These are phyloP conservation scores for Rhineura floridana DNA, from an alignment of 2,113 vertebrate species.

Conservation along the genomic window DNA sequence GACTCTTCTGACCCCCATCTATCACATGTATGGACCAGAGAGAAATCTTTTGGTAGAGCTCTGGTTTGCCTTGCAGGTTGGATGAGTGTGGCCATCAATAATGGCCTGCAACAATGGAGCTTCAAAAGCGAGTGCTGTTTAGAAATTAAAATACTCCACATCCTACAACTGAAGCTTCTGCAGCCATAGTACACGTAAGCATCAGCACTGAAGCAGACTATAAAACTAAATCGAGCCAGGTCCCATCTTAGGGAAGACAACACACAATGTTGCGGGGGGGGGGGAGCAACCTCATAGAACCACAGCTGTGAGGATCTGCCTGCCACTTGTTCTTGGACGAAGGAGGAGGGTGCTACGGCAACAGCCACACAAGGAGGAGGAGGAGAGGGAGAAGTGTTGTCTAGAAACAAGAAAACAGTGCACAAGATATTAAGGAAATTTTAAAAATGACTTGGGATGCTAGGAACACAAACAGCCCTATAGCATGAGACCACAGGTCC, in stretches of 20 bases:
- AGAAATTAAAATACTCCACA: accelerated
- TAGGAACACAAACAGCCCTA: background rate
- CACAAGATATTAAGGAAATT: background rate
- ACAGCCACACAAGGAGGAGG: constrained; percentile 23
- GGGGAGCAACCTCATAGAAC: constrained; percentile 12
- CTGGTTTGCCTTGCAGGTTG: background rate
- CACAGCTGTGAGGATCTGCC: background rate
- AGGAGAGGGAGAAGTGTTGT: background rate
- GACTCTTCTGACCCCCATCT: background rate
- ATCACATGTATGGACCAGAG: background rate
- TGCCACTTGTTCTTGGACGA: constrained; percentile 17
- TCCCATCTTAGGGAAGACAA: background rate
- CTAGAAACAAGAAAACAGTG: constrained; percentile 2
- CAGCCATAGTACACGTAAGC: background rate
- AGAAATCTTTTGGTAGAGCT: background rate
- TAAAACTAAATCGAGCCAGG: background rate
- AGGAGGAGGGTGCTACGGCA: constrained; percentile 27
- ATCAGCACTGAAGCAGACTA: background rate
- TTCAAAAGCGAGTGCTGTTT: background rate
- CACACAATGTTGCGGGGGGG: background rate
- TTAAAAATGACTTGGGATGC: background rate
- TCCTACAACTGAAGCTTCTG: background rate
- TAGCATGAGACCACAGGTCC: background rate
- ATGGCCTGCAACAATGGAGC: background rate
- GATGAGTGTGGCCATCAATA: background rate